These are phyloP conservation scores for Crepidodera aurea DNA, from an alignment of 2,888 invertebrate genomes.

Conservation along the genomic window DNA sequence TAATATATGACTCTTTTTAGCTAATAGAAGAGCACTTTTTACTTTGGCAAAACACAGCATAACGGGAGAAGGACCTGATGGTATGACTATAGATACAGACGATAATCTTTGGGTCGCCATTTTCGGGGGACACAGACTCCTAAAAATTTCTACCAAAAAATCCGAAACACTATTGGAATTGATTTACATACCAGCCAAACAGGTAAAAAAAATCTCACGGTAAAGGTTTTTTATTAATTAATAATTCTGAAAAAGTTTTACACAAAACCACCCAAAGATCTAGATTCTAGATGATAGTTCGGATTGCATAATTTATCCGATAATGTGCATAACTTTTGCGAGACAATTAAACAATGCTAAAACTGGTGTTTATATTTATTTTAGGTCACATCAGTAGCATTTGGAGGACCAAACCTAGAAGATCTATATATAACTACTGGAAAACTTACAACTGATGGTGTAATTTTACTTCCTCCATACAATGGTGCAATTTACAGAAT, in stretches of 20 bases:
- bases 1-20: no score
- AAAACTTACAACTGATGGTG: slow-evolving; percentile 43
- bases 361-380: slow-evolving; percentile 7
- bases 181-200: slow-evolving; percentile 70
- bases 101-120: slow-evolving; percentile 82
- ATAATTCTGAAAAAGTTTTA: no score
- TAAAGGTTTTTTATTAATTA: neutral
- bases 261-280: no score
- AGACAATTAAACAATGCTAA: no score
- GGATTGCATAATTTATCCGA: no score
- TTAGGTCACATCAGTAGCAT: slow-evolving; percentile 51
- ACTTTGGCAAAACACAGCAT: slow-evolving; percentile 62
- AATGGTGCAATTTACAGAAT: slow-evolving; percentile 69
- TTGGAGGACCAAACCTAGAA: slow-evolving; percentile 50
- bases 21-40: slow-evolving; percentile 68
- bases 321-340: no score
- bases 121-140: slow-evolving; percentile 69
- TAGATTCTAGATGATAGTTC: no score
- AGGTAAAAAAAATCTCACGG: slow-evolving; percentile 56
- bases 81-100: slow-evolving; percentile 70
- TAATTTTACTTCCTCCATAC: slow-evolving; percentile 55
- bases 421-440: slow-evolving; percentile 50
- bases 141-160: slow-evolving; percentile 65
- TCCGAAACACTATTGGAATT: slow-evolving; percentile 66
- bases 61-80: slow-evolving; percentile 70